Conservation (phyloP, 2,797 vertebrate species). For the Calcarius lapponicus region DNA sequence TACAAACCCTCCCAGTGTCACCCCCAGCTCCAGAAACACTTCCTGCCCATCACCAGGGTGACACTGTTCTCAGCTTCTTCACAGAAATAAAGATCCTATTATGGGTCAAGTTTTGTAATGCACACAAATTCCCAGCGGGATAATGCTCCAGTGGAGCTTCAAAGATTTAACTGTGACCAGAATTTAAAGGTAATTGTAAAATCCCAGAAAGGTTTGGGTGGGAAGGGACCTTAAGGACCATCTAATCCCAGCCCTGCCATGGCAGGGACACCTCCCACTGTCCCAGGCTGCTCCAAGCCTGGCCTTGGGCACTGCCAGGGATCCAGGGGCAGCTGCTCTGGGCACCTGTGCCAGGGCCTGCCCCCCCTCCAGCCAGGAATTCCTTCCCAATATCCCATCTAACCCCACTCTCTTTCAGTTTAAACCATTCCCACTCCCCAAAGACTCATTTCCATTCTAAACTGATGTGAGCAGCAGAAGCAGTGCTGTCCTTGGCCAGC, state of each 20-base stretch:
- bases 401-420: neutral
- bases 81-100: neutral
- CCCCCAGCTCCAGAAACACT: neutral
- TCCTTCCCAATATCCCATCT: neutral
- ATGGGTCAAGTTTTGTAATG: rapidly evolving
- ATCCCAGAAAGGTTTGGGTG: neutral
- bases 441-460: rapidly evolving
- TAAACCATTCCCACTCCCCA: neutral
- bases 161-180: neutral
- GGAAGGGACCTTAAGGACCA: neutral
- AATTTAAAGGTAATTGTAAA: neutral
- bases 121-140: rapidly evolving
- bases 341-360: neutral
- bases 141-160: neutral
- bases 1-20: neutral
- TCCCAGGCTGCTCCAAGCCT: rapidly evolving
- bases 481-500: neutral
- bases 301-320: neutral
- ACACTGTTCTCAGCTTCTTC: neutral
- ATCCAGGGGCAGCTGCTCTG: neutral
- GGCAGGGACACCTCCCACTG: neutral
- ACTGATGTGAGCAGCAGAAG: neutral
- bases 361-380: neutral
- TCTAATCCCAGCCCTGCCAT: rapidly evolving
- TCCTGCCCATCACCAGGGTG: rapidly evolving